Evolutionary conservation across 30 jellyfish, hydroid and myxozoan species (phyloP).

Genomic region (Mastigias papua): DNA sequence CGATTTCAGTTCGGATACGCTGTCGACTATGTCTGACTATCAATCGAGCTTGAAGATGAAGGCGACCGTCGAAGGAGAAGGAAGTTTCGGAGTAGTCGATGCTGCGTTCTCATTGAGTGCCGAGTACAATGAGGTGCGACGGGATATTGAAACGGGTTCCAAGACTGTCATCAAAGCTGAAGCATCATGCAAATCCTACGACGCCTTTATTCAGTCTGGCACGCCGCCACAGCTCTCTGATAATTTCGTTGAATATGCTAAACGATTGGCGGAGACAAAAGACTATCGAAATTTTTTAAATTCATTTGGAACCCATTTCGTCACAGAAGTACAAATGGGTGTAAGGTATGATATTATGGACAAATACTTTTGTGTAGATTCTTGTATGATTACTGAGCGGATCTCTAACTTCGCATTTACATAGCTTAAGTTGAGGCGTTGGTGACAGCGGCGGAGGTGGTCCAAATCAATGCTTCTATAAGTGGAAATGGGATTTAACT

Average conservation of each 20-base stretch:
- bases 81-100: neutral
- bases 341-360: constrained; percentile 35
- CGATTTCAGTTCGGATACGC: constrained; percentile 11
- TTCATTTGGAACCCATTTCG: constrained; percentile 48
- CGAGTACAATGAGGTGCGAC: constrained; percentile 21
- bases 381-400: no score
- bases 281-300: constrained; percentile 22
- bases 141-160: neutral
- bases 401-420: no score
- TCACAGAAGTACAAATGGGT: constrained; percentile 29
- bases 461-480: no score
- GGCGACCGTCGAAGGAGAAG: constrained; percentile 43
- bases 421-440: no score
- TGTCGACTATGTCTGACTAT: constrained; percentile 39
- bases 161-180: constrained; percentile 41
- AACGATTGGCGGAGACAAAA: neutral
- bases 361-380: neutral
- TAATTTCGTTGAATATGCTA: constrained; percentile 21
- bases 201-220: constrained; percentile 5
- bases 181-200: constrained; percentile 51
- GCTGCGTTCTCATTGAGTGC: constrained; percentile 58
- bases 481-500: no score
- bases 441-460: no score
- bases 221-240: constrained; percentile 50
- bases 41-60: constrained; percentile 26